These are phyloP conservation scores for Oreohelix idahoensis DNA, from an alignment of 1,140 invertebrate genomes.

Conservation along the genomic window DNA sequence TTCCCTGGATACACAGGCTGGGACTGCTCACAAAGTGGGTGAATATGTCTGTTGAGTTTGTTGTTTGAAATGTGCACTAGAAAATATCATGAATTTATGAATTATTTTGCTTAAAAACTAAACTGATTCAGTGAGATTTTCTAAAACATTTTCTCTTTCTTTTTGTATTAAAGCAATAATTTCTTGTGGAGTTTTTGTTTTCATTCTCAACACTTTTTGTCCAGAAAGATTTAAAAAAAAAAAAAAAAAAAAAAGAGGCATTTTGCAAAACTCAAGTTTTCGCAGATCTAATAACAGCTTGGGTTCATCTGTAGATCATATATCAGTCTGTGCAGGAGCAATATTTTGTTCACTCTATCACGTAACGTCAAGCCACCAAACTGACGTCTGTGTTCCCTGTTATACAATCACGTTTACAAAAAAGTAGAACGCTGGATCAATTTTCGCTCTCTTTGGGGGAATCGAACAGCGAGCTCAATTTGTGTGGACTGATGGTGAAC, in stretches of 20 bases:
- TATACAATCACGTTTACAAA: neutral
- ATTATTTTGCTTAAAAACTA: too few relatives aligned
- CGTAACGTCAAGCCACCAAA: too few relatives aligned
- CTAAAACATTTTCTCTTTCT: too few relatives aligned
- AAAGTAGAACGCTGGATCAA: neutral
- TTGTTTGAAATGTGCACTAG: neutral
- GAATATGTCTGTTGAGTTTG: neutral
- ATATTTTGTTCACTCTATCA: neutral
- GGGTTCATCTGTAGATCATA: neutral
- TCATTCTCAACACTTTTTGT: too few relatives aligned
- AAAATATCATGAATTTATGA: too few relatives aligned
- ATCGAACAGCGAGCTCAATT: neutral
- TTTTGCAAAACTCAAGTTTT: neutral
- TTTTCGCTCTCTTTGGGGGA: neutral
- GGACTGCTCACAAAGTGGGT: conserved; percentile 94
- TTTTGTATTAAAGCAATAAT: too few relatives aligned
- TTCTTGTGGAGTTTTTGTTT: too few relatives aligned
- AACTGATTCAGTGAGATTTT: too few relatives aligned
- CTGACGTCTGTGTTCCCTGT: too few relatives aligned
- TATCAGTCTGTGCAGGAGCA: neutral
- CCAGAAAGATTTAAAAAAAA: too few relatives aligned
- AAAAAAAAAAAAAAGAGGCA: neutral
- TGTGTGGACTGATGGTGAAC: neutral
- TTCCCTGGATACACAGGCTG: conserved; percentile 97
- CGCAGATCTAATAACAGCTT: neutral